These are phyloP conservation scores for Gasterosteus aculeatus DNA, from an alignment of 2,113 vertebrate species.

Conservation along the genomic window DNA sequence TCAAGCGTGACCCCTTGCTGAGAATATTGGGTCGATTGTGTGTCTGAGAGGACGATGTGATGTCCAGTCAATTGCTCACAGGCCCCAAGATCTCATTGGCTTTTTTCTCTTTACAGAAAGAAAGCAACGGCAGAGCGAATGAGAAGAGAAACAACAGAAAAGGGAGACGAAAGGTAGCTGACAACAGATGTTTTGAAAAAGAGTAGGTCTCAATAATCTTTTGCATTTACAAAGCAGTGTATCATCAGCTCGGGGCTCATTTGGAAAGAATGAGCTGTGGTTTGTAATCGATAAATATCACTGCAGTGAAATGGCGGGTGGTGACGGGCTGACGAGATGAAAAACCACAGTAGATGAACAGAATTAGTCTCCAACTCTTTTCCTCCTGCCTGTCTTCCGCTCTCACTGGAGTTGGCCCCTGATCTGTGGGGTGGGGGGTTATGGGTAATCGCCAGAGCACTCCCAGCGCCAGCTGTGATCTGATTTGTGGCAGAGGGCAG, in stretches of 20 bases:
- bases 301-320: neutral
- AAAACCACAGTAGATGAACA: conserved; percentile 25
- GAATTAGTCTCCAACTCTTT: conserved; percentile 57
- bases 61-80: conserved; percentile 70
- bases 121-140: conserved; percentile 14
- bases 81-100: conserved; percentile 63
- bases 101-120: conserved; percentile 33
- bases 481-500: conserved; percentile 71
- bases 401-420: conserved; percentile 53
- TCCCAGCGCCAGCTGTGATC: conserved; percentile 63
- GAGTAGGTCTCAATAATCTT: conserved; percentile 22
- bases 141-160: conserved; percentile 15
- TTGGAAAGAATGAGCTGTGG: conserved; percentile 47
- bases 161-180: conserved; percentile 24
- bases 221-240: conserved; percentile 2
- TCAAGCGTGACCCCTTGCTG: conserved; percentile 70
- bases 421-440: conserved; percentile 52
- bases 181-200: conserved; percentile 30
- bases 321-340: conserved; percentile 11
- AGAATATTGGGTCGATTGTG: conserved; percentile 59
- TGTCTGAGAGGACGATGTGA: conserved; percentile 58
- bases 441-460: conserved; percentile 63
- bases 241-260: conserved; percentile 42
- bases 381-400: conserved; percentile 30
- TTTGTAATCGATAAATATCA: conserved; percentile 41